A percentile compares a stretch with the other conserved stretches of the same genome.
phyloP scores from a whole-genome alignment of 2,888 invertebrate species.

The Lordiphosa andalusiaca region DNA sequence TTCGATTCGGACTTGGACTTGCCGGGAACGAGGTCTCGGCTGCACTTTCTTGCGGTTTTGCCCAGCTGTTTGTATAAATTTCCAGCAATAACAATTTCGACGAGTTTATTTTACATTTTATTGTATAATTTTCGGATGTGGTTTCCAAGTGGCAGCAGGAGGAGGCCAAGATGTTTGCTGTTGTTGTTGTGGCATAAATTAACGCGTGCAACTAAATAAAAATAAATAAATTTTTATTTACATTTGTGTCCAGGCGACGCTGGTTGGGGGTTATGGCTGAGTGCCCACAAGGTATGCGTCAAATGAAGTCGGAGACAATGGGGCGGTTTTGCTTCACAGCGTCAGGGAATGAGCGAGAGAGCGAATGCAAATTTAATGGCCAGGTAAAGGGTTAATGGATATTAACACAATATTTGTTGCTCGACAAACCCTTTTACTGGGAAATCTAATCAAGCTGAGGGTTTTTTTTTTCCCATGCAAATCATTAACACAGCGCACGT shows the following conservation, averaged over 20 bases:
- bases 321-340: conserved; percentile 52
- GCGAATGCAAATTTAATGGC: conserved; percentile 52
- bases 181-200: conserved; percentile 55
- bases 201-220: conserved; percentile 73
- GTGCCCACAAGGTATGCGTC: conserved; percentile 55
- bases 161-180: conserved; percentile 16
- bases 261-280: conserved; percentile 38
- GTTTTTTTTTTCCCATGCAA: conserved; percentile 55
- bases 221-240: conserved; percentile 68
- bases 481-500: conserved; percentile 60
- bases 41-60: conserved; percentile 62
- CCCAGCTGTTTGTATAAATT: conserved; percentile 67
- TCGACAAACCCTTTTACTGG: conserved; percentile 44
- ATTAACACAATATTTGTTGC: conserved; percentile 68
- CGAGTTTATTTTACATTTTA: conserved; percentile 70
- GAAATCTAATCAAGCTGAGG: conserved; percentile 28
- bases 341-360: conserved; percentile 14
- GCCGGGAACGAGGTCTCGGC: conserved; percentile 31
- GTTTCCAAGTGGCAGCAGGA: conserved; percentile 33
- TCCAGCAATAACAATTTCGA: conserved; percentile 37
- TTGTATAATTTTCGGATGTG: conserved; percentile 73
- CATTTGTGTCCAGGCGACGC: conserved; percentile 30
- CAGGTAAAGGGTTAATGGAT: conserved; percentile 61
- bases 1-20: conserved; percentile 11
- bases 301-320: conserved; percentile 50